Conservation (phyloP, 2,888 invertebrate genomes). For the Microctonus brassicae region DNA sequence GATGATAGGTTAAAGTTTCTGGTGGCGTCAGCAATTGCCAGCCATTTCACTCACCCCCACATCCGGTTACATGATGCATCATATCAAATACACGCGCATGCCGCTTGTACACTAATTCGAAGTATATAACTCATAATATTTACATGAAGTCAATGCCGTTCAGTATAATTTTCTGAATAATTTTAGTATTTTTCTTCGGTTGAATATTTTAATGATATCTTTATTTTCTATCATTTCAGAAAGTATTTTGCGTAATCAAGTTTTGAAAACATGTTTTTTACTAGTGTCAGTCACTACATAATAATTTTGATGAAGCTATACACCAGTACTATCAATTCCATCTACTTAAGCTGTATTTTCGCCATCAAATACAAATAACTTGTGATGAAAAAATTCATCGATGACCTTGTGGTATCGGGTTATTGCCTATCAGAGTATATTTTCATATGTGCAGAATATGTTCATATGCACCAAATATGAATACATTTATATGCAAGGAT, state of each 20-base stretch:
- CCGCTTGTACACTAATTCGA: slow-evolving; percentile 37
- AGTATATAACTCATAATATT: slow-evolving; percentile 46
- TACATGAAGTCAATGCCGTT: slow-evolving; percentile 53
- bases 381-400: background rate
- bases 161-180: no score
- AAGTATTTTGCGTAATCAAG: background rate
- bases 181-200: no score
- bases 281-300: background rate
- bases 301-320: background rate
- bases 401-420: slow-evolving; percentile 13
- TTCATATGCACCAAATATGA: no score
- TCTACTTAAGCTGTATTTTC: background rate
- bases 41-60: slow-evolving; percentile 70
- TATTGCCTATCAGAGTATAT: background rate
- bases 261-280: background rate
- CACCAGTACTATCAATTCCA: background rate
- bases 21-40: slow-evolving; percentile 69
- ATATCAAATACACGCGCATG: slow-evolving; percentile 61
- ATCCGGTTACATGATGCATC: slow-evolving; percentile 69
- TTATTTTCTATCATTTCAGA: background rate
- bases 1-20: slow-evolving; percentile 65
- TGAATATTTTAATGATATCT: background rate
- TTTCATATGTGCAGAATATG: no score
- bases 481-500: no score
- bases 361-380: background rate